Percentiles rank a stretch among this genome's conserved stretches.
phyloP scores from a whole-genome alignment of 2,113 vertebrate species.

The Amphiprion percula region DNA sequence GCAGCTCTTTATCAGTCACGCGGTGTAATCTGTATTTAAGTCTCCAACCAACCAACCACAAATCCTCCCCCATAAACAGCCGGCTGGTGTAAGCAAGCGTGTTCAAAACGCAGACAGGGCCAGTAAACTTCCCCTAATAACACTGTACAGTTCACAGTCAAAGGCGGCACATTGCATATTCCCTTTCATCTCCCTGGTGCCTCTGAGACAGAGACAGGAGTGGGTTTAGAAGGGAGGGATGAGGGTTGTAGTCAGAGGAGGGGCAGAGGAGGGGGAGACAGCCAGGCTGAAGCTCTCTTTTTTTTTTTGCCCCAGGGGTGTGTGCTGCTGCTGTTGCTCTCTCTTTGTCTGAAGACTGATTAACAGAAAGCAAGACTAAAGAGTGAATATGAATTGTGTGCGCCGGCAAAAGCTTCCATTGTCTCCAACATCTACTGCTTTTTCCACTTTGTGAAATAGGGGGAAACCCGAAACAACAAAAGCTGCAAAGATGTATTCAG shows the following conservation, averaged over 20 bases:
- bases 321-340: slow-evolving; percentile 69
- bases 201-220: slow-evolving; percentile 78
- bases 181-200: slow-evolving; percentile 81
- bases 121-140: slow-evolving; percentile 73
- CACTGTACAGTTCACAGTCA: slow-evolving; percentile 72
- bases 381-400: slow-evolving; percentile 58
- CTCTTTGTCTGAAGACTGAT: slow-evolving; percentile 81
- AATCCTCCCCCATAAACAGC: slow-evolving; percentile 45
- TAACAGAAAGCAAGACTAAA: slow-evolving; percentile 71
- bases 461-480: slow-evolving; percentile 14
- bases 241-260: slow-evolving; percentile 67
- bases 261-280: slow-evolving; percentile 60
- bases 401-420: slow-evolving; percentile 57
- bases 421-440: slow-evolving; percentile 39
- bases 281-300: slow-evolving; percentile 65
- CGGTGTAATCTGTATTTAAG: slow-evolving; percentile 26
- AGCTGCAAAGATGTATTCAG: slow-evolving; percentile 2
- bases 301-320: slow-evolving; percentile 74
- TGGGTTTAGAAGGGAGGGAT: slow-evolving; percentile 68
- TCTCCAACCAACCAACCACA: slow-evolving; percentile 20
- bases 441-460: slow-evolving; percentile 19
- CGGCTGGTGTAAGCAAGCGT: slow-evolving; percentile 53
- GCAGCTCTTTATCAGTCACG: slow-evolving; percentile 1
- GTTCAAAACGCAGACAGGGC: slow-evolving; percentile 69
- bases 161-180: slow-evolving; percentile 79